phyloP scores from a whole-genome alignment of 1,140 invertebrate species.

The Proales similis region DNA sequence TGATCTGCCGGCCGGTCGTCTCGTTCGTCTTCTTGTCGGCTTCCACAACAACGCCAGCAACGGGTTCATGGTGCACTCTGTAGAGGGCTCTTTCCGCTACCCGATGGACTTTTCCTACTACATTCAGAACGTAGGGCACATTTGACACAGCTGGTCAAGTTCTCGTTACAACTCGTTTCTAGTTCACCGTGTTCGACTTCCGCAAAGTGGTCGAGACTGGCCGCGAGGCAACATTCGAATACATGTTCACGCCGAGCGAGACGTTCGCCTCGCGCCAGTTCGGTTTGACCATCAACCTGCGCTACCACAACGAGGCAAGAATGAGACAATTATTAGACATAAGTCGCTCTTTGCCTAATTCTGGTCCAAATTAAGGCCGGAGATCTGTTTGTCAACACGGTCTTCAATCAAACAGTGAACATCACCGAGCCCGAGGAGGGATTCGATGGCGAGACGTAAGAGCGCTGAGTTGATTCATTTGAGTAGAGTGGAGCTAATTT shows the following conservation, averaged over 20 bases:
- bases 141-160: conserved; percentile 8
- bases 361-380: conserved; percentile 59
- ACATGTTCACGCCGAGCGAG: conserved; percentile 88
- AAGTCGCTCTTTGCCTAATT: not conserved
- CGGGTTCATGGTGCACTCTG: conserved; percentile 80
- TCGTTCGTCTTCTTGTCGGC: conserved; percentile 89
- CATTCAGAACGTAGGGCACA: conserved; percentile 72
- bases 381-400: conserved; percentile 70
- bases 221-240: conserved; percentile 86
- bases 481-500: not conserved
- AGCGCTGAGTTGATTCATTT: conserved; percentile 14
- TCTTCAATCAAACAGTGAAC: conserved; percentile 97
- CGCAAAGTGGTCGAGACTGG: conserved; percentile 77
- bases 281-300: conserved; percentile 82
- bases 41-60: conserved; percentile 84
- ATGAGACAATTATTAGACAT: not conserved
- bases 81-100: conserved; percentile 95
- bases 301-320: conserved; percentile 71
- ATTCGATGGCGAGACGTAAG: conserved; percentile 85
- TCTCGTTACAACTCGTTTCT: conserved; percentile 41
- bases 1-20: conserved; percentile 81
- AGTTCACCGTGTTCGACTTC: conserved; percentile 81
- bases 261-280: conserved; percentile 88
- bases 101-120: conserved; percentile 96
- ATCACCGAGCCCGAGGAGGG: conserved; percentile 93